A percentile compares a stretch with the other conserved stretches of the same genome.
These are phyloP conservation scores for Psittacula echo DNA, from an alignment of 2,797 vertebrate genomes.

Conservation along the genomic window DNA sequence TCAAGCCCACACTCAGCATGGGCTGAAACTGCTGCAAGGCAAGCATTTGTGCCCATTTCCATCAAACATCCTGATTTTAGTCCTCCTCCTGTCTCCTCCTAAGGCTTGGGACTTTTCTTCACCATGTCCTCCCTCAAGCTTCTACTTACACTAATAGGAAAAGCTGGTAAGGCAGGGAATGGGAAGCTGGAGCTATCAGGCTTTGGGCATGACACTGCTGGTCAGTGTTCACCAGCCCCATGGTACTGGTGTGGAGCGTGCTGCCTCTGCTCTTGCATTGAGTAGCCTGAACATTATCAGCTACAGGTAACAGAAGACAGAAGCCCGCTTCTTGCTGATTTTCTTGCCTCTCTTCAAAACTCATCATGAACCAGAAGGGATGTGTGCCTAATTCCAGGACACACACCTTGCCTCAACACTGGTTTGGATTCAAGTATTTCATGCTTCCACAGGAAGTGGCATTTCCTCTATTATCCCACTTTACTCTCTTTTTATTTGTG, in stretches of 20 bases:
- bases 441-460: not conserved
- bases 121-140: not conserved
- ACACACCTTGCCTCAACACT: not conserved
- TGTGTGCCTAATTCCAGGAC: not conserved
- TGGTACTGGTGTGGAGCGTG: accelerated
- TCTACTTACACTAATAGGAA: not conserved
- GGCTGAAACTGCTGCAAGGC: not conserved
- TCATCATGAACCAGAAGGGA: not conserved
- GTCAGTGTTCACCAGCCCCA: not conserved
- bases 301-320: not conserved
- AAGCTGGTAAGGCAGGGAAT: not conserved
- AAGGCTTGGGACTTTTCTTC: not conserved
- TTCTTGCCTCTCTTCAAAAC: not conserved
- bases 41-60: not conserved
- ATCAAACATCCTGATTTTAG: not conserved
- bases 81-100: not conserved
- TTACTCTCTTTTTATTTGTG: not conserved
- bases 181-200: not conserved
- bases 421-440: not conserved
- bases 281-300: not conserved
- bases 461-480: not conserved
- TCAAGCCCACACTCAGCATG: not conserved
- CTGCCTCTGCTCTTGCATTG: not conserved
- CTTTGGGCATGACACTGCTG: not conserved
- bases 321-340: not conserved